phyloP scores from a whole-genome alignment of 2,113 vertebrate species.

The Agapornis roseicollis region DNA sequence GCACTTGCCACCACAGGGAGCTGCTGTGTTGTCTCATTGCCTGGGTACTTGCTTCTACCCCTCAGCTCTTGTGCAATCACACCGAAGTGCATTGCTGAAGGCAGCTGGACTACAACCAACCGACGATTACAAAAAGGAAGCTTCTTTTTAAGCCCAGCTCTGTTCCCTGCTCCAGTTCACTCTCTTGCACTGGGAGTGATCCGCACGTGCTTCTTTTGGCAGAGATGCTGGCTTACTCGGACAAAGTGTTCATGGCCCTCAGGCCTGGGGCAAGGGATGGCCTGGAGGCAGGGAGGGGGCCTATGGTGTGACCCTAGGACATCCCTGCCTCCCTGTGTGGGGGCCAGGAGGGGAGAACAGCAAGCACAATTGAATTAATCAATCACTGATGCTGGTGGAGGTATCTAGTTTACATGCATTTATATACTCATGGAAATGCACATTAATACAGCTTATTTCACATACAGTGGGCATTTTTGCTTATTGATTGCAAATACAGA shows the following conservation, averaged over 20 bases:
- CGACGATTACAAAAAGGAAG: not conserved
- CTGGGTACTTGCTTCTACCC: not conserved
- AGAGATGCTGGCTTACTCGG: fast-evolving
- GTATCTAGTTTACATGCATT: not conserved
- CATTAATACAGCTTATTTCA: not conserved
- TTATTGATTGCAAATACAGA: not conserved
- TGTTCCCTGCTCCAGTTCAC: not conserved
- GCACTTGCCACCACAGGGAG: not conserved
- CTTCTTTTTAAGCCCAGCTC: not conserved
- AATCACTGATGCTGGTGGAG: not conserved
- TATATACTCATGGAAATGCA: not conserved
- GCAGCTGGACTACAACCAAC: not conserved
- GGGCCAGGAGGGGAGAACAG: not conserved
- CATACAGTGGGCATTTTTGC: not conserved
- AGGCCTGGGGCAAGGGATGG: not conserved
- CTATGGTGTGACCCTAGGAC: not conserved
- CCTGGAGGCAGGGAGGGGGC: not conserved
- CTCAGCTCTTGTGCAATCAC: not conserved
- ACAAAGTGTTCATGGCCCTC: not conserved
- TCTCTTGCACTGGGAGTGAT: not conserved
- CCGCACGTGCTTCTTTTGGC: not conserved
- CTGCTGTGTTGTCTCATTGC: not conserved
- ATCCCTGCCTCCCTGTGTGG: not conserved
- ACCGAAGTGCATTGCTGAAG: fast-evolving
- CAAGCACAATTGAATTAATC: not conserved